A percentile compares a stretch with the other conserved stretches of the same genome.
Evolutionary conservation across 2,797 vertebrate species (phyloP).

Genomic region (Acanthurus leucopareius): DNA sequence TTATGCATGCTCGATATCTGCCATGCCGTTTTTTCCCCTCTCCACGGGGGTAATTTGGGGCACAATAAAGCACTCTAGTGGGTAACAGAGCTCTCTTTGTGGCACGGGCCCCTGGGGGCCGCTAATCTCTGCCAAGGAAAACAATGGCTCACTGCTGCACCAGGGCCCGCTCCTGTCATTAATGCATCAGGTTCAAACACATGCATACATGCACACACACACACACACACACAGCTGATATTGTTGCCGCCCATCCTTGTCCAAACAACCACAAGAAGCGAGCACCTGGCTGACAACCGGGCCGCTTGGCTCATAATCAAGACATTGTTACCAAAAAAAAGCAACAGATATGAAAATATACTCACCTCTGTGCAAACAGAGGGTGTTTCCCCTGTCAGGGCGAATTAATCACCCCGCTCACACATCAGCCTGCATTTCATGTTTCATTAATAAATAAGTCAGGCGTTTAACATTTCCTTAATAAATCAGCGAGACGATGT

Average conservation of each 20-base stretch:
- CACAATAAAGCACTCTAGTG: conserved; percentile 94
- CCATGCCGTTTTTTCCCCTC: conserved; percentile 89
- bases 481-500: conserved; percentile 4
- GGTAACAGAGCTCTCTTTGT: conserved; percentile 98
- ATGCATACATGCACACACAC: conserved; percentile 24
- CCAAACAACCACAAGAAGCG: conserved; percentile 74
- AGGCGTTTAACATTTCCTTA: not conserved
- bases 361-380: conserved; percentile 22
- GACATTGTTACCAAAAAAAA: conserved; percentile 80
- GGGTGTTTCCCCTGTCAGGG: conserved; percentile 35
- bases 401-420: not conserved
- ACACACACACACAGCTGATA: conserved; percentile 23
- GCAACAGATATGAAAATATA: conserved; percentile 25
- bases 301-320: conserved; percentile 86
- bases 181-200: conserved; percentile 85
- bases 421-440: not conserved
- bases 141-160: conserved; percentile 92
- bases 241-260: conserved; percentile 41
- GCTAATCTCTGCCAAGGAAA: conserved; percentile 93
- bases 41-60: conserved; percentile 92
- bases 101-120: conserved; percentile 92
- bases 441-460: conserved; percentile 16
- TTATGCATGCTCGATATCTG: conserved; percentile 93
- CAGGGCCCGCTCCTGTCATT: conserved; percentile 89
- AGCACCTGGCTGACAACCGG: conserved; percentile 85